Percentiles rank a stretch among this genome's conserved stretches.
These are phyloP conservation scores for Otocyon megalotis DNA, from an alignment of 2,113 vertebrate species.

Conservation along the genomic window DNA sequence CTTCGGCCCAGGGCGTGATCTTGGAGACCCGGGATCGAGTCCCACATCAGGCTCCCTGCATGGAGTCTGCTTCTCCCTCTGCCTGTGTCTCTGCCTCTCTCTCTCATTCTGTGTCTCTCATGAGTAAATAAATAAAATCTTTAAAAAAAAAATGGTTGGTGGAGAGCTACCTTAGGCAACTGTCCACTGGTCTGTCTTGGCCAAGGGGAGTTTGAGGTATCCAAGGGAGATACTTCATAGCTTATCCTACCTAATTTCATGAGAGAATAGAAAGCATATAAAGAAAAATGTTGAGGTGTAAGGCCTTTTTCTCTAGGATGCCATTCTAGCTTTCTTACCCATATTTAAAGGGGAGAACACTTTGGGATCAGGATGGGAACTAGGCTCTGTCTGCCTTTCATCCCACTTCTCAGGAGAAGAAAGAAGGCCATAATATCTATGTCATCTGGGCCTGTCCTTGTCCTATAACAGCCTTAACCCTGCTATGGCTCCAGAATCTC, in stretches of 20 bases:
- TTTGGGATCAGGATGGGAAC: background rate
- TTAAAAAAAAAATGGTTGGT: background rate
- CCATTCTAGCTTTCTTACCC: background rate
- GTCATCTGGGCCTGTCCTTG: rapidly evolving
- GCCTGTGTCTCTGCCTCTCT: too few species aligned
- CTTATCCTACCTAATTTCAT: background rate
- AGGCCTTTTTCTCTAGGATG: background rate
- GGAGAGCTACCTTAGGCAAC: background rate
- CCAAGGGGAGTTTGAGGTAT: background rate
- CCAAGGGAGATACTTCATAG: background rate
- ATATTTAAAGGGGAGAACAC: background rate
- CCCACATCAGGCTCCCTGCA: too few species aligned
- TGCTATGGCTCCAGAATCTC: background rate
- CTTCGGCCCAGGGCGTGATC: too few species aligned
- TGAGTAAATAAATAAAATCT: too few species aligned
- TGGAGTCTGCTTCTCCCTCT: too few species aligned
- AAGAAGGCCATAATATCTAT: background rate
- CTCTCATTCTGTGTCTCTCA: too few species aligned
- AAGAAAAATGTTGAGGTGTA: background rate
- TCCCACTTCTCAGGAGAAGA: background rate
- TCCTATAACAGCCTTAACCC: background rate
- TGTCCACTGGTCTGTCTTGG: background rate
- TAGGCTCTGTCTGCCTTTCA: background rate
- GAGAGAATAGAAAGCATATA: background rate
- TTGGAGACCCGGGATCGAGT: too few species aligned